Evolutionary conservation across 64 coral and sea anemone species (phyloP).

Genomic region (Montipora capricornis): DNA sequence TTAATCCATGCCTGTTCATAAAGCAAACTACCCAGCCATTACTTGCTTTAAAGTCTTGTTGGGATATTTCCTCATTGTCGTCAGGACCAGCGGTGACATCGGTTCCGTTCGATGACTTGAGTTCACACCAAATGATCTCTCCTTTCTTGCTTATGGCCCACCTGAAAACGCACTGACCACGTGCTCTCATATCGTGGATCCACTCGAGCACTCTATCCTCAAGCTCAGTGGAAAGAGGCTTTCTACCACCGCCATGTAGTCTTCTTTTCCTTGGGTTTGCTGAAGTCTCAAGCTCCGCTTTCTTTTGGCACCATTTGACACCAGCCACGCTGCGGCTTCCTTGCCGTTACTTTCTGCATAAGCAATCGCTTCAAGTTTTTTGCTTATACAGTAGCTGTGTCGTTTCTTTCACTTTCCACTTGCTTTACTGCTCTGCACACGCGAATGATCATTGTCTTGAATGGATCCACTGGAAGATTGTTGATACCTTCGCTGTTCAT

Average conservation of each 20-base stretch:
- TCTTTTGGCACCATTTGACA: constrained; percentile 58
- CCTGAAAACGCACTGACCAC: constrained; percentile 52
- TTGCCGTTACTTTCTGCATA: constrained; percentile 11
- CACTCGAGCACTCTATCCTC: constrained; percentile 51
- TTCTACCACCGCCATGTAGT: neutral
- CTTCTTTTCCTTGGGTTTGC: constrained; percentile 57
- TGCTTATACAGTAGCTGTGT: constrained; percentile 61
- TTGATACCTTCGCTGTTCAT: constrained; percentile 33
- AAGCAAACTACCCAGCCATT: constrained; percentile 29
- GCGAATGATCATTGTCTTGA: constrained; percentile 25
- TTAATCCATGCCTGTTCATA: constrained; percentile 35
- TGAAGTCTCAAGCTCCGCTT: constrained; percentile 45
- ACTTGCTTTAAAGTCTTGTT: neutral
- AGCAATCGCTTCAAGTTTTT: constrained; percentile 49
- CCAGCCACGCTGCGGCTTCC: constrained; percentile 51
- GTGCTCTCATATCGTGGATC: constrained; percentile 53
- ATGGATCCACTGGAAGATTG: neutral
- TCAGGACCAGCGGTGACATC: constrained; percentile 12
- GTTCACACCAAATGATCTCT: constrained; percentile 59
- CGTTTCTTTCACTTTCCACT: constrained; percentile 73
- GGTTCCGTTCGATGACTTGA: constrained; percentile 27
- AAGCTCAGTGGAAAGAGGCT: constrained; percentile 29
- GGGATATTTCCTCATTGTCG: constrained; percentile 19
- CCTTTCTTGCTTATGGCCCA: neutral
- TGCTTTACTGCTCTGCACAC: constrained; percentile 2